Percentiles rank a stretch among this genome's conserved stretches.
These are phyloP conservation scores for Sebastolobus altivelis DNA, from an alignment of 2,797 vertebrate species.

Conservation along the genomic window DNA sequence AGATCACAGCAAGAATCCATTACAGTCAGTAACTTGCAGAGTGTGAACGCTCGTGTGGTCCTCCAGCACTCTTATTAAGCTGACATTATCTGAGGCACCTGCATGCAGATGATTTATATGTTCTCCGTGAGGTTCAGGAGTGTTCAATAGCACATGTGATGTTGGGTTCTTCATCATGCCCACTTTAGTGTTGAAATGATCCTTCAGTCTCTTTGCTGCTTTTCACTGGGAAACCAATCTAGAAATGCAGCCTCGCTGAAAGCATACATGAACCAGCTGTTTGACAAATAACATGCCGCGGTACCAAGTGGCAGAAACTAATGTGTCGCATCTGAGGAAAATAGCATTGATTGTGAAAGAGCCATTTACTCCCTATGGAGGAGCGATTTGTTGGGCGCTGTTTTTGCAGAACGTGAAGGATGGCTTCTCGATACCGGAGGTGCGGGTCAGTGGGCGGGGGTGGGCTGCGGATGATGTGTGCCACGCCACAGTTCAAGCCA, in stretches of 20 bases:
- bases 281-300: slow-evolving; percentile 67
- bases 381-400: slow-evolving; percentile 69
- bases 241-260: slow-evolving; percentile 32
- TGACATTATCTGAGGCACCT: slow-evolving; percentile 26
- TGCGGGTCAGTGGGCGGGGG: slow-evolving; percentile 41
- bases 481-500: slow-evolving; percentile 44
- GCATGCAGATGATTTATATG: slow-evolving; percentile 37
- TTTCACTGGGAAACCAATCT: slow-evolving; percentile 40
- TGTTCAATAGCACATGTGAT: slow-evolving; percentile 36
- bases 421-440: slow-evolving; percentile 61
- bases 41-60: slow-evolving; percentile 8
- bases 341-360: slow-evolving; percentile 74
- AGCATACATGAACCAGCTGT: slow-evolving; percentile 44
- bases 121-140: slow-evolving; percentile 18
- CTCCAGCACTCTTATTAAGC: slow-evolving; percentile 16
- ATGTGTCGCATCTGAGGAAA: slow-evolving; percentile 68
- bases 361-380: slow-evolving; percentile 73
- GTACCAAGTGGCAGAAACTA: slow-evolving; percentile 71
- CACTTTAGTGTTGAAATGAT: slow-evolving; percentile 32
- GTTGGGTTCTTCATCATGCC: slow-evolving; percentile 49
- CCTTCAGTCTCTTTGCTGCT: slow-evolving; percentile 19
- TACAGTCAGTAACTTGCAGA: slow-evolving; percentile 11
- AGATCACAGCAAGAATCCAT: slow-evolving; percentile 43
- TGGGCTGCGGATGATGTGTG: slow-evolving; percentile 35
- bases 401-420: slow-evolving; percentile 62